Evolutionary conservation across 2,888 invertebrate genomes (phyloP).

Genomic region (Lasioglossum morio): DNA sequence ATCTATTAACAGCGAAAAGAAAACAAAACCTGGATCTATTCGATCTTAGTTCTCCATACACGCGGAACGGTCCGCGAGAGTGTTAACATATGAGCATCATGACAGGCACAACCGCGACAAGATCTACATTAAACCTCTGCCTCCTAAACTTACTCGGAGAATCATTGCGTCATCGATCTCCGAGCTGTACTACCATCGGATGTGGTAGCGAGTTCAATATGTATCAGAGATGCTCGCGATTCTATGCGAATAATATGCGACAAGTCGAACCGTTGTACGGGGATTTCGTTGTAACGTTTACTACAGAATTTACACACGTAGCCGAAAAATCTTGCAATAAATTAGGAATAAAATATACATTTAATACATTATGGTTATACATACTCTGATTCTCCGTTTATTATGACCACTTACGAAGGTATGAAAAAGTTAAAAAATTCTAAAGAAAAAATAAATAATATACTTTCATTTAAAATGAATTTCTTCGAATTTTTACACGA

Average conservation of each 20-base stretch:
- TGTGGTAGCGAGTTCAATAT: background rate
- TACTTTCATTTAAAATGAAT: background rate
- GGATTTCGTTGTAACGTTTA: background rate
- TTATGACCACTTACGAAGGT: background rate
- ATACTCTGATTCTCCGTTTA: background rate
- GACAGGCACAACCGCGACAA: conserved; percentile 37
- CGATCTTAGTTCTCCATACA: conserved; percentile 25
- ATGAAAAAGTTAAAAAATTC: background rate
- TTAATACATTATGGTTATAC: background rate
- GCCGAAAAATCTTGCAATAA: background rate
- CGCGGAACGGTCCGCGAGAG: conserved; percentile 18
- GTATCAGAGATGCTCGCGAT: background rate
- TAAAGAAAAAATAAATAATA: too few relatives aligned
- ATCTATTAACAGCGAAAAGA: conserved; percentile 12
- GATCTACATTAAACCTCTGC: conserved; percentile 44
- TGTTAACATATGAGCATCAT: conserved; percentile 32
- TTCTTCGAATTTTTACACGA: background rate
- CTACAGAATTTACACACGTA: background rate
- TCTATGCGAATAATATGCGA: background rate
- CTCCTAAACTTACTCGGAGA: conserved; percentile 32
- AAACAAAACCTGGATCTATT: background rate
- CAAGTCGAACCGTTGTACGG: background rate
- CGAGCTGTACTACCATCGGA: background rate
- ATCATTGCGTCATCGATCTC: conserved; percentile 23
- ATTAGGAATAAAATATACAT: background rate